phyloP scores from a whole-genome alignment of 2,888 invertebrate genomes.

The Argyresthia albistria region DNA sequence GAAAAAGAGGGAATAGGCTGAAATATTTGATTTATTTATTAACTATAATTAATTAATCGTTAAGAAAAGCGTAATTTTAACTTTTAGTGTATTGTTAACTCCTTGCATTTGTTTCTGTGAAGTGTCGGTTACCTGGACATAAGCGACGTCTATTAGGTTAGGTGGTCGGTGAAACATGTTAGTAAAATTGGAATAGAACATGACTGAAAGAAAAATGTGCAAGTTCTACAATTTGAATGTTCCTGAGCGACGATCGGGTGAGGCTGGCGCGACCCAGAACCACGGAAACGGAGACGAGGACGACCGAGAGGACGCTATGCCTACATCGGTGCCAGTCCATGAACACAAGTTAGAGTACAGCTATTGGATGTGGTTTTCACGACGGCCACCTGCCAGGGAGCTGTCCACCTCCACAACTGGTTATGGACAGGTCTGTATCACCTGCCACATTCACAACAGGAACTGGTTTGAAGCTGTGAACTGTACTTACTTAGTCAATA shows the following conservation, averaged over 20 bases:
- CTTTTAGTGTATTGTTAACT: conserved; percentile 9
- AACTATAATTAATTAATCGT: conserved; percentile 24
- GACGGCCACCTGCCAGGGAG: conserved; percentile 66
- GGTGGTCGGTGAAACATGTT: conserved; percentile 69
- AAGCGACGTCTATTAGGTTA: conserved; percentile 55
- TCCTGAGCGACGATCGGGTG: conserved; percentile 63
- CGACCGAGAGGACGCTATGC: conserved; percentile 39
- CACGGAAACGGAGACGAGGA: conserved; percentile 50
- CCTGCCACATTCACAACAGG: background rate
- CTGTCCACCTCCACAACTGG: conserved; percentile 55
- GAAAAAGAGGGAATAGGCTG: conserved; percentile 64
- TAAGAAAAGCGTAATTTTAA: conserved; percentile 18
- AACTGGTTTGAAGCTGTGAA: no score
- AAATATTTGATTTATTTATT: conserved; percentile 34
- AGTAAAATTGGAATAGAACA: conserved; percentile 56
- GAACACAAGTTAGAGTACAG: conserved; percentile 95
- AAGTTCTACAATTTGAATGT: conserved; percentile 71
- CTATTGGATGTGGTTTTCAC: conserved; percentile 92
- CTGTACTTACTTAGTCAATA: no score
- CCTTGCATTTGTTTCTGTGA: no score
- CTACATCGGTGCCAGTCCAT: conserved; percentile 77
- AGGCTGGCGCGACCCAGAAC: conserved; percentile 34
- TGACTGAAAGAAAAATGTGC: conserved; percentile 72
- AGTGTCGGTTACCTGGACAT: no score
- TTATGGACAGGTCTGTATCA: conserved; percentile 46